Base-by-base conservation (phyloP, 2,113 vertebrate genomes). In the Lasiurus cinereus region DNA sequence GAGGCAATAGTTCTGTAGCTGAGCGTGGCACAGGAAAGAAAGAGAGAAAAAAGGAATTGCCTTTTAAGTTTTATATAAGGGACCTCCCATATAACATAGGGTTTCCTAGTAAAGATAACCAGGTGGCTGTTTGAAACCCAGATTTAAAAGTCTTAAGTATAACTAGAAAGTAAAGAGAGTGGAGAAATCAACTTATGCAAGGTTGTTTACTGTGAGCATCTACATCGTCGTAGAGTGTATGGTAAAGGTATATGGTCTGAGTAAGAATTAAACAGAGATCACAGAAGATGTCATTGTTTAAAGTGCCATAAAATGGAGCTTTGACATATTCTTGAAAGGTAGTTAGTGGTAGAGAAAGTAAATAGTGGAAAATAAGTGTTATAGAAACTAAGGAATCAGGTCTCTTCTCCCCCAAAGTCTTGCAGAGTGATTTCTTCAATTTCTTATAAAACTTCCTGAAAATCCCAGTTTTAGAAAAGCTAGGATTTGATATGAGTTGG, bases 61-160 rank as follows among this genome's bases (percentile, higher is more conserved):
- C 18, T 48, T 6, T n/a, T 88, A 83, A 56, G 21, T 93, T 91
- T 95, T 77, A 62, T 24, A 16, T 59, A 9, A 18, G 11, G n/a
- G 22, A 31, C n/a, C 69, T 22, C 16, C n/a, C 24, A 16, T 39
- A 16, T 74, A 39, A 50, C 36, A 10, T 33, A 31, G 59, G 3
- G 1, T 72, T 90, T 91, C n/a, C 31, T 66, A 36, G 15, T 46
- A 92, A 39, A 88, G n/a, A 78, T 82, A 59, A 52, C 12, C 15
- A 67, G 70, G 13, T 96, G 46, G 67, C 50, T 72, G 21, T 77
- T 90, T 69, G 31, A 92, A 96, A 86, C 6, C 19, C 46, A 91
- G 27, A 86, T 89, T 95, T 88, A 43, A 82, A 78, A 43, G 92
- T 84, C 33, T 50, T 48, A 13, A 72, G 11, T 73, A 12, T 62